Conservation (phyloP, 2,113 vertebrate species). For the Cyprinodon brontotheroides region DNA sequence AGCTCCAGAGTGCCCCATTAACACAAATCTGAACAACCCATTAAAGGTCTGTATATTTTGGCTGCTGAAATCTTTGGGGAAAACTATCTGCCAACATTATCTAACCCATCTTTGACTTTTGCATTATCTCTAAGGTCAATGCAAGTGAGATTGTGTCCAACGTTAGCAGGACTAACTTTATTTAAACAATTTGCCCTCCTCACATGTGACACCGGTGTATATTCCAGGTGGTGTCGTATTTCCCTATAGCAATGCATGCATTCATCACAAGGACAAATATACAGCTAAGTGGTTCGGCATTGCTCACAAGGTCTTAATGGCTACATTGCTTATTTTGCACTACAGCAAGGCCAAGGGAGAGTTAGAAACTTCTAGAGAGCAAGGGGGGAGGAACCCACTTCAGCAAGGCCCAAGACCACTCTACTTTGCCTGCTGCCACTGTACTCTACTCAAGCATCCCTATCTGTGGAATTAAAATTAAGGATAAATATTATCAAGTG, state of each 20-base stretch:
- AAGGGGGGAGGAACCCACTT: slow-evolving; percentile 21
- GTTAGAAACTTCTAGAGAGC: slow-evolving; percentile 46
- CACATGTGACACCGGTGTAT: slow-evolving; percentile 53
- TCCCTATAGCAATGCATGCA: slow-evolving; percentile 48
- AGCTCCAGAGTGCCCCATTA: no score
- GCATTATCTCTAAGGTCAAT: slow-evolving; percentile 18
- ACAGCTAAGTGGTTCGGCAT: slow-evolving; percentile 56
- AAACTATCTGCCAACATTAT: slow-evolving; percentile 10
- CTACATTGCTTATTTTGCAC: slow-evolving; percentile 71
- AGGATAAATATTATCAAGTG: slow-evolving; percentile 79
- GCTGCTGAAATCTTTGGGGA: no score
- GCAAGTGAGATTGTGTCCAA: slow-evolving; percentile 4
- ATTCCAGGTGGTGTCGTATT: slow-evolving; percentile 45
- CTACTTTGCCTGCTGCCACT: slow-evolving; percentile 66
- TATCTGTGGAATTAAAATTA: slow-evolving; percentile 75
- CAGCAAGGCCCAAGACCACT: slow-evolving; percentile 51
- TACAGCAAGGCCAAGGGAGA: slow-evolving; percentile 43
- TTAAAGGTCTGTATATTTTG: no score
- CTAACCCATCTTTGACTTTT: slow-evolving; percentile 35
- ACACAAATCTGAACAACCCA: no score
- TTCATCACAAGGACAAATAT: slow-evolving; percentile 70
- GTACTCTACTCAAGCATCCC: slow-evolving; percentile 66
- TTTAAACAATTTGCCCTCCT: slow-evolving; percentile 54
- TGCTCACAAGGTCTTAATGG: slow-evolving; percentile 66
- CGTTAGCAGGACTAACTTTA: slow-evolving; percentile 38